A percentile compares a stretch with the other conserved stretches of the same genome.
phyloP scores from a whole-genome alignment of 2,113 vertebrate species.

The Bubo bubo region DNA sequence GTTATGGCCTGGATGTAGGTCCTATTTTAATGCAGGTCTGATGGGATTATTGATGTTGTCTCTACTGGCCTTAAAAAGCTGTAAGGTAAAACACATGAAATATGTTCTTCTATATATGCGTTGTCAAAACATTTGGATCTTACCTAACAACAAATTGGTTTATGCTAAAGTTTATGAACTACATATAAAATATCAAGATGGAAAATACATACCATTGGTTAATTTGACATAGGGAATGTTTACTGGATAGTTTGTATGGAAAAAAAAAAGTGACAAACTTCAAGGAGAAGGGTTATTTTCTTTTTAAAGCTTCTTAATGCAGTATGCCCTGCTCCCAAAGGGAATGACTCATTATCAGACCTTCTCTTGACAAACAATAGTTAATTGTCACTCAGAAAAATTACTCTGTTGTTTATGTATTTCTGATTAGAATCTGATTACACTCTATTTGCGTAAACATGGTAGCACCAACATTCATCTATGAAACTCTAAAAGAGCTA shows the following conservation, averaged over 20 bases:
- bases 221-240: background rate
- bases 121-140: background rate
- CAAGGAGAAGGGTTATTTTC: background rate
- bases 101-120: background rate
- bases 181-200: background rate
- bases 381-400: constrained; percentile 55
- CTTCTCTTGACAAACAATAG: constrained; percentile 30
- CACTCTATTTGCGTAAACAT: constrained; percentile 17
- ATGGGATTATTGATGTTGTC: background rate
- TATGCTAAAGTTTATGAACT: background rate
- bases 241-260: background rate
- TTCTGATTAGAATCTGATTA: constrained; percentile 63
- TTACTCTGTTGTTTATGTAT: constrained; percentile 54
- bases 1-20: background rate
- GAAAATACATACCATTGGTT: background rate
- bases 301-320: constrained; percentile 1
- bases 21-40: background rate
- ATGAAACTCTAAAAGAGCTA: constrained; percentile 12
- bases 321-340: background rate
- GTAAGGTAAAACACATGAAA: background rate
- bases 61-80: background rate
- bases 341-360: constrained; percentile 46
- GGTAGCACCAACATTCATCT: constrained; percentile 2
- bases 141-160: background rate
- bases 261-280: background rate